Evolutionary conservation across 1,140 invertebrate genomes (phyloP).

Genomic region (Sycophaga agraensis): DNA sequence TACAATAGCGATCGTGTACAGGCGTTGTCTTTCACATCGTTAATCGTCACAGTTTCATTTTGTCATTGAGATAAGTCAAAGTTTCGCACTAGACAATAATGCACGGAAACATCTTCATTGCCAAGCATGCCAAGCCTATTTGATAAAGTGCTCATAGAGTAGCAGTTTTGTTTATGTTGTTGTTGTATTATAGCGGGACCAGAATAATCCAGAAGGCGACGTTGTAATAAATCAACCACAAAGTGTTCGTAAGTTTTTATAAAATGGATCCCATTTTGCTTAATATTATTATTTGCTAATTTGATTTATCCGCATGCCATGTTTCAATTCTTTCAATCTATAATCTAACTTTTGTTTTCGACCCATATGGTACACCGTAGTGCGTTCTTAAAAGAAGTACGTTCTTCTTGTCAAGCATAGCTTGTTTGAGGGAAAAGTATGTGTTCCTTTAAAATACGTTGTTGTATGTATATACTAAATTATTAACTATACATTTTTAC

Average conservation of each 20-base stretch:
- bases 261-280: constrained; percentile 33
- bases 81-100: background rate
- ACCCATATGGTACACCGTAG: no score
- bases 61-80: background rate
- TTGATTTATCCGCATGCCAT: constrained; percentile 21
- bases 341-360: no score
- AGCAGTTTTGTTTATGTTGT: constrained; percentile 57
- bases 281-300: no score
- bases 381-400: no score
- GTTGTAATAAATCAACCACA: constrained; percentile 53
- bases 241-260: constrained; percentile 51
- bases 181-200: constrained; percentile 57
- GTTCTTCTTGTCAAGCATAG: no score
- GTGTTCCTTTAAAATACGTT: no score
- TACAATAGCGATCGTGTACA: no score
- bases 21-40: background rate
- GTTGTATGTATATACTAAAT: no score
- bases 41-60: background rate
- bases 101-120: constrained; percentile 38
- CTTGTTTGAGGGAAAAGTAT: no score
- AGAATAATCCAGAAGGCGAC: constrained; percentile 46
- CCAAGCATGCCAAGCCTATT: constrained; percentile 41
- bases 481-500: no score
- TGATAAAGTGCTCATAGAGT: constrained; percentile 43
- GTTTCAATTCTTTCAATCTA: no score